These are phyloP conservation scores for Macrosteles quadrilineatus DNA, from an alignment of 1,140 invertebrate genomes.

Conservation along the genomic window DNA sequence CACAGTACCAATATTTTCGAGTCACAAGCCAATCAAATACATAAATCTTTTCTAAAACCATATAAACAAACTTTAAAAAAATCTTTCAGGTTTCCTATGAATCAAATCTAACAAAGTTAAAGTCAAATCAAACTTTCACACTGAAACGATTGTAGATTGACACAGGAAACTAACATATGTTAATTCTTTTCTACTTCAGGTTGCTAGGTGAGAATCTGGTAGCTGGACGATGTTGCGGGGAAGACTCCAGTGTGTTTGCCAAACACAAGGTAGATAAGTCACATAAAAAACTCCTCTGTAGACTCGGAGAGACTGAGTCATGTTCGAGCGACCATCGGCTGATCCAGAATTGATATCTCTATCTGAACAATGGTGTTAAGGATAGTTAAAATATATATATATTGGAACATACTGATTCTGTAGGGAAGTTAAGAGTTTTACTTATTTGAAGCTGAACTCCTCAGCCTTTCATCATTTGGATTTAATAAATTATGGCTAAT, in stretches of 20 bases:
- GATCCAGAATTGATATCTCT: conserved; percentile 81
- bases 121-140: too few relatives aligned
- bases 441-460: background rate
- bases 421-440: background rate
- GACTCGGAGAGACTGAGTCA: conserved; percentile 78
- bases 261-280: conserved; percentile 45
- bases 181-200: too few relatives aligned
- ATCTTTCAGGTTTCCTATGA: too few relatives aligned
- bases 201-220: too few relatives aligned
- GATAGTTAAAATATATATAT: too few relatives aligned
- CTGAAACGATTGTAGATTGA: too few relatives aligned
- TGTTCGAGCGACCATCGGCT: conserved; percentile 65
- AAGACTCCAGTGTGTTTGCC: background rate
- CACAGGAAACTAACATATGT: too few relatives aligned
- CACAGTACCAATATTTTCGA: too few relatives aligned
- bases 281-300: conserved; percentile 78
- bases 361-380: conserved; percentile 53
- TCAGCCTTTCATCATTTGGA: background rate
- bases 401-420: background rate
- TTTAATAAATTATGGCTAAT: background rate
- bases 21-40: too few relatives aligned
- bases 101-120: too few relatives aligned
- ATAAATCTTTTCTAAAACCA: too few relatives aligned
- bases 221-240: conserved; percentile 9
- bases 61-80: too few relatives aligned